phyloP scores from a whole-genome alignment of 2,797 vertebrate genomes.

The Pseudopleuronectes americanus region DNA sequence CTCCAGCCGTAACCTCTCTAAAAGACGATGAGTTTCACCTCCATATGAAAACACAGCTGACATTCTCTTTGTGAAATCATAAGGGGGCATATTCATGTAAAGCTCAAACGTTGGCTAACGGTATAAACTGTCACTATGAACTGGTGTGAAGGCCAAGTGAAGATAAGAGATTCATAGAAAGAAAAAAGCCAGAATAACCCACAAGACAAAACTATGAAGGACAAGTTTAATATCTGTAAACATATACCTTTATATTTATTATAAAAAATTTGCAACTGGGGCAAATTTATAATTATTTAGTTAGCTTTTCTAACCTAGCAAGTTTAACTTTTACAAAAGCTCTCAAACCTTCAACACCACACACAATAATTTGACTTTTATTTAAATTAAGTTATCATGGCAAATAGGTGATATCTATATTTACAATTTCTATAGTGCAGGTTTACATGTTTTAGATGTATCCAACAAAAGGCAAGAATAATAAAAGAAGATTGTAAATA shows the following conservation, averaged over 20 bases:
- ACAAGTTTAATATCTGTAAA: background rate
- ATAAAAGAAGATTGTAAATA: background rate
- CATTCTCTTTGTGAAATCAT: background rate
- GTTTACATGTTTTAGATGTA: background rate
- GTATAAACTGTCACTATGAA: background rate
- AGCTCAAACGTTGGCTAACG: background rate
- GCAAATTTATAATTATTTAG: background rate
- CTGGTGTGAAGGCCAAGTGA: constrained; percentile 23
- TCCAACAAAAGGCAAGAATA: background rate
- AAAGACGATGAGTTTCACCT: background rate
- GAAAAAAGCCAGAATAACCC: constrained; percentile 2
- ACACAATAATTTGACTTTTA: background rate
- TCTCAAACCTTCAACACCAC: background rate
- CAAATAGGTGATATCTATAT: too few relatives aligned
- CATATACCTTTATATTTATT: too few relatives aligned
- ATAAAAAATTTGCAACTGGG: background rate
- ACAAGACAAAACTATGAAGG: constrained; percentile 16
- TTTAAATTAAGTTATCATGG: background rate
- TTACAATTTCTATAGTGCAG: background rate
- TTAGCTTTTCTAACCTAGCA: too few relatives aligned
- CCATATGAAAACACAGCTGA: background rate
- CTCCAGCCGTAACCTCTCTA: background rate
- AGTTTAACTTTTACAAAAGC: constrained; percentile 3
- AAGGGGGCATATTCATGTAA: background rate
- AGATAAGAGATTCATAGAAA: constrained; percentile 20